These are phyloP conservation scores for Drosophila quadrilineata DNA, from an alignment of 1,140 invertebrate genomes.

Conservation along the genomic window DNA sequence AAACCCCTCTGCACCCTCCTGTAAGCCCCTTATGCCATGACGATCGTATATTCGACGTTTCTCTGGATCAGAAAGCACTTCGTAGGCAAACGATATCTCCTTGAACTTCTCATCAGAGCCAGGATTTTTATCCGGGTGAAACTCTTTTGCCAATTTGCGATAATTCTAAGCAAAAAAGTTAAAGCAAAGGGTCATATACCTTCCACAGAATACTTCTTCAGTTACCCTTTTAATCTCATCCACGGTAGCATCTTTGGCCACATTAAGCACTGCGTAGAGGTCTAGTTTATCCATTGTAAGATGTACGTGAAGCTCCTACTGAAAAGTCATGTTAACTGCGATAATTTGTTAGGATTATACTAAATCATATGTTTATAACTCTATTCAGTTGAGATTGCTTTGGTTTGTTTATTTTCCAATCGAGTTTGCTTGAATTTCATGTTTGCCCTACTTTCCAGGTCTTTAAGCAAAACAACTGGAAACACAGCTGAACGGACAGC, in stretches of 20 bases:
- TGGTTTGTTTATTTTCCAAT: conserved; percentile 3
- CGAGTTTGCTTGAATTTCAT: neutral
- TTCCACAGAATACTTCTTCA: conserved; percentile 7
- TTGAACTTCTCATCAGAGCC: conserved; percentile 93
- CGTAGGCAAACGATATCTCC: conserved; percentile 94
- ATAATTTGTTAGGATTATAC: conserved; percentile 24
- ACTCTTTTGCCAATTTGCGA: conserved; percentile 92
- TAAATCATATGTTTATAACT: conserved; percentile 37
- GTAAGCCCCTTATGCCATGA: conserved; percentile 90
- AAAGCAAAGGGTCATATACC: neutral
- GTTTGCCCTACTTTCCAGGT: neutral
- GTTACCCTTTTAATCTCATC: conserved; percentile 93
- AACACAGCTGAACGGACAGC: conserved; percentile 19
- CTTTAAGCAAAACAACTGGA: neutral
- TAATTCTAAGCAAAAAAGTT: conserved; percentile 85
- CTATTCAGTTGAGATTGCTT: conserved; percentile 38
- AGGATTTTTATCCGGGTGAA: conserved; percentile 93
- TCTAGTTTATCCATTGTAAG: conserved; percentile 86
- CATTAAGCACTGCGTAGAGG: conserved; percentile 92
- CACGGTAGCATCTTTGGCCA: conserved; percentile 88
- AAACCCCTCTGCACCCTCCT: conserved; percentile 86
- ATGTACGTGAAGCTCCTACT: conserved; percentile 27
- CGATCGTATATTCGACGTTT: conserved; percentile 88
- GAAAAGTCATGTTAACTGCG: conserved; percentile 46
- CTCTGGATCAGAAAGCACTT: conserved; percentile 89